Evolutionary conservation across 2,888 invertebrate species (phyloP).

Genomic region (Synergus japonicus): DNA sequence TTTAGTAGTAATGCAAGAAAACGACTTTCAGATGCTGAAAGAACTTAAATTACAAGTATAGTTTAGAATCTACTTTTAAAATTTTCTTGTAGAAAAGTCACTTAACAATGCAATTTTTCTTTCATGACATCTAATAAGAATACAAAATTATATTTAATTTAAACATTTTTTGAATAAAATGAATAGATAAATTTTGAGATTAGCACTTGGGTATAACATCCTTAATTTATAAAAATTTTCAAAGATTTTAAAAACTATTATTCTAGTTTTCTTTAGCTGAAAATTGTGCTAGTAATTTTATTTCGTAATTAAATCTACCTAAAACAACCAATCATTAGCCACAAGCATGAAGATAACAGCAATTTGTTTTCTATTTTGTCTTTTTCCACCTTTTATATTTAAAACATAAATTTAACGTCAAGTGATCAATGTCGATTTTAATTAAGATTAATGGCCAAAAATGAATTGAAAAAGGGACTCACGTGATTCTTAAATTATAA

Average conservation of each 20-base stretch:
- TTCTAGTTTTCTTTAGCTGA: neutral
- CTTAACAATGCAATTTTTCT: neutral
- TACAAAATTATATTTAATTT: neutral
- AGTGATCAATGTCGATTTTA: neutral
- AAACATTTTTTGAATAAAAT: too few relatives aligned
- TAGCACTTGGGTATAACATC: too few relatives aligned
- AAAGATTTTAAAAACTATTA: neutral
- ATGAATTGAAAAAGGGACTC: neutral
- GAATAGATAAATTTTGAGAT: too few relatives aligned
- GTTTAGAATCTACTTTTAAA: neutral
- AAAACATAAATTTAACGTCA: neutral
- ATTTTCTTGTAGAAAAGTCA: neutral
- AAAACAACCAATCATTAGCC: neutral
- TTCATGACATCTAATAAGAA: neutral
- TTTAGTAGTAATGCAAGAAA: slow-evolving; percentile 49
- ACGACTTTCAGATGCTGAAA: slow-evolving; percentile 24
- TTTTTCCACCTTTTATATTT: neutral
- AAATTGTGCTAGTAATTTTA: too few relatives aligned
- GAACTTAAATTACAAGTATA: neutral
- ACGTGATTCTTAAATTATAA: neutral
- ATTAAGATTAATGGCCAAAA: neutral
- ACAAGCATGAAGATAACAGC: neutral
- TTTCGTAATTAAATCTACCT: neutral
- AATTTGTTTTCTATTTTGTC: neutral
- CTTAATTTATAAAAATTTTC: neutral